Conservation (phyloP, 2,113 vertebrate species). For the Scortum barcoo region DNA sequence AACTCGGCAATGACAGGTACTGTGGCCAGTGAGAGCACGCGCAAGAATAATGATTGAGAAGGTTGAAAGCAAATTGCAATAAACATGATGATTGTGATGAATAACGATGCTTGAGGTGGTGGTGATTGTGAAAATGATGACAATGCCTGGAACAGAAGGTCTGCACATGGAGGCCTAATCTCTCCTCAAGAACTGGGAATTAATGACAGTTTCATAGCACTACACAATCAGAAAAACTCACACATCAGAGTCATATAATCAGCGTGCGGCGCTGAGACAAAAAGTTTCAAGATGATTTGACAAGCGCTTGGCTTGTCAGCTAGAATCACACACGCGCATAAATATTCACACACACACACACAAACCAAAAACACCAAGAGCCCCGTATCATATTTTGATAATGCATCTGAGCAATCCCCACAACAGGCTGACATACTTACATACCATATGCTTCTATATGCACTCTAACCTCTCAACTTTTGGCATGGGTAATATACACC, state of each 20-base stretch:
- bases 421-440: constrained; percentile 34
- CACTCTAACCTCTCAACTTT: constrained; percentile 72
- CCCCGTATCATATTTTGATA: not conserved
- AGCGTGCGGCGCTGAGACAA: not conserved
- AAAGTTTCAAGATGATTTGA: constrained; percentile 29
- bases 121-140: constrained; percentile 17
- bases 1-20: not conserved
- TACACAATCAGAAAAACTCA: constrained; percentile 16
- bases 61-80: constrained; percentile 17
- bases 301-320: constrained; percentile 15
- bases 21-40: not conserved
- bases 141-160: constrained; percentile 12
- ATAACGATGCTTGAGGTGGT: constrained; percentile 20
- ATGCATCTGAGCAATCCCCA: constrained; percentile 39
- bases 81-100: constrained; percentile 28
- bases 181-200: constrained; percentile 14
- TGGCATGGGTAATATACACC: constrained; percentile 57
- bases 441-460: not conserved
- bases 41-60: not conserved
- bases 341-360: not conserved
- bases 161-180: not conserved
- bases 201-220: constrained; percentile 33
- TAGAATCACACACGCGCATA: constrained; percentile 1
- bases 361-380: not conserved
- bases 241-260: constrained; percentile 22